Evolutionary conservation across 1,140 invertebrate species (phyloP).

Genomic region (Procambarus clarkii): DNA sequence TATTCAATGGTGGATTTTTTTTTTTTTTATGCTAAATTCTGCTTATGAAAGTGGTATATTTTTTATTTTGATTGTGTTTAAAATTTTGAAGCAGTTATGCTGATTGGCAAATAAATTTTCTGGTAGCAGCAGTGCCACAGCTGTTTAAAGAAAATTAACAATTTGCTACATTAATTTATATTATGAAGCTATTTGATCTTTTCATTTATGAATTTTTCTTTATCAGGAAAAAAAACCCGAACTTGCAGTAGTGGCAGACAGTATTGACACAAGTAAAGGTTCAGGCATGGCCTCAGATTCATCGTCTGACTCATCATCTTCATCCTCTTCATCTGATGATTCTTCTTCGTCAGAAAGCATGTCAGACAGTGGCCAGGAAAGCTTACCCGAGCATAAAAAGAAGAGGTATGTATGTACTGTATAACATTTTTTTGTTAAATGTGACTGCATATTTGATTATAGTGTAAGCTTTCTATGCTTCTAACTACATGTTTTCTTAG

Average conservation of each 20-base stretch:
- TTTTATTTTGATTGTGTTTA: no score
- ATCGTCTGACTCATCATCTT: slow-evolving; percentile 91
- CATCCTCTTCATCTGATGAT: slow-evolving; percentile 76
- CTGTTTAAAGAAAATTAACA: background rate
- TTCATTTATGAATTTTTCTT: background rate
- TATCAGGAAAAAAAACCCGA: slow-evolving; percentile 85
- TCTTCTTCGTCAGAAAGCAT: slow-evolving; percentile 75
- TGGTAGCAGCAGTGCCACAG: no score
- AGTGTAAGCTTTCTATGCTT: background rate
- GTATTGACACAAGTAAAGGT: slow-evolving; percentile 89
- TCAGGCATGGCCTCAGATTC: slow-evolving; percentile 96
- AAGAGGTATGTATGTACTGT: slow-evolving; percentile 78
- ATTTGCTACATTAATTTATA: background rate
- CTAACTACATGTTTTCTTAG: background rate
- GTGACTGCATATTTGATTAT: background rate
- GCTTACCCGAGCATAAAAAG: slow-evolving; percentile 90
- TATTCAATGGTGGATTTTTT: no score
- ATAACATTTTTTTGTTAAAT: background rate
- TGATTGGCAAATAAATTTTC: no score
- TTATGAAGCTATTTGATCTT: background rate
- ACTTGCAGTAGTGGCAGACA: slow-evolving; percentile 88
- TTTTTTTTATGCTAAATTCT: no score
- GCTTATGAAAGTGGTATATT: no score
- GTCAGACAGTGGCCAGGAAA: slow-evolving; percentile 85
- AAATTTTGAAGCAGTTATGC: no score